Evolutionary conservation across 2,113 vertebrate species (phyloP).

Genomic region (cat (Felis catus)): DNA sequence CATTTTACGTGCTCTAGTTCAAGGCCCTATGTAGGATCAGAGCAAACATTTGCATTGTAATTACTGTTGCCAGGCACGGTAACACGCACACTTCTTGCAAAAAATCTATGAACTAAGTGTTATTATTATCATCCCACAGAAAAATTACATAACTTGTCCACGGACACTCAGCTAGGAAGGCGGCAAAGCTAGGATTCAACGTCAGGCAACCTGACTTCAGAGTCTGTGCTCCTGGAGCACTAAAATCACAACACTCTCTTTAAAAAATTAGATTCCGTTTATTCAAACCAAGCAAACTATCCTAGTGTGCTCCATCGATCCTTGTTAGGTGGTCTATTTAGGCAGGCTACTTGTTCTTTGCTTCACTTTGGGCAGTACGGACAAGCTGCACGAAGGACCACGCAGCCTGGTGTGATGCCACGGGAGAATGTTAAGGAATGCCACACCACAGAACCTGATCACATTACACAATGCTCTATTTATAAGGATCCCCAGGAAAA

Average conservation of each 20-base stretch:
- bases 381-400: not conserved
- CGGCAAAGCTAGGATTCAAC: not conserved
- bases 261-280: not conserved
- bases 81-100: not conserved
- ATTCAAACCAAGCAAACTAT: not conserved
- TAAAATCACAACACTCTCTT: not conserved
- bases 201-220: not conserved
- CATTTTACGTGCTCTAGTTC: not conserved
- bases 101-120: not conserved
- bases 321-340: not conserved
- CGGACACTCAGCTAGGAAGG: not conserved
- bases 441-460: not conserved
- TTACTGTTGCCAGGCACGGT: not conserved
- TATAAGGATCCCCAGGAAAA: not conserved
- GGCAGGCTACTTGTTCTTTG: not conserved
- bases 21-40: not conserved
- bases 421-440: not conserved
- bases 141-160: not conserved
- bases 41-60: not conserved
- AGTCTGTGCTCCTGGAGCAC: not conserved
- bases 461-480: not conserved
- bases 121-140: not conserved
- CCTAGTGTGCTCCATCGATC: not conserved
- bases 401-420: not conserved
- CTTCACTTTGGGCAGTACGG: not conserved